Conservation (phyloP, 2,888 invertebrate genomes). For the Trissolcus japonicus region DNA sequence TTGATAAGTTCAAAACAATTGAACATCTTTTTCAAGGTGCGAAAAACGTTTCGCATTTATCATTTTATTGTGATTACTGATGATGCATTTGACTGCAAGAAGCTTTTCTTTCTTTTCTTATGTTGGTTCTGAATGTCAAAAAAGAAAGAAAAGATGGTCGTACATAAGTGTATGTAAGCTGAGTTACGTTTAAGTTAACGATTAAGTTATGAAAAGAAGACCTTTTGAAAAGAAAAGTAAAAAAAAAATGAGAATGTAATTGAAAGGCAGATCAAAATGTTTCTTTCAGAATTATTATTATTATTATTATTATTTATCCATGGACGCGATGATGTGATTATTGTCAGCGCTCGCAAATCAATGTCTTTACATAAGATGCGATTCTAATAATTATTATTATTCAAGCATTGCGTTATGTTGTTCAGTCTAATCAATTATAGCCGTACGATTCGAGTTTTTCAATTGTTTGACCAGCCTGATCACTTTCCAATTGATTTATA, state of each 20-base stretch:
- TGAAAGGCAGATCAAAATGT: constrained; percentile 38
- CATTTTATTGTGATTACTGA: constrained; percentile 41
- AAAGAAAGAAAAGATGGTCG: constrained; percentile 35
- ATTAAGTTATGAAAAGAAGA: constrained; percentile 17
- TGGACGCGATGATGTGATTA: not conserved
- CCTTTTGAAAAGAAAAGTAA: constrained; percentile 17
- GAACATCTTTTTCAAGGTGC: constrained; percentile 25
- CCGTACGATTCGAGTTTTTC: constrained; percentile 16
- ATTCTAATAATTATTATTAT: not conserved
- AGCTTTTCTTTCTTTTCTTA: constrained; percentile 39
- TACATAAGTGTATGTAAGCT: constrained; percentile 25
- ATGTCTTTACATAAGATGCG: constrained; percentile 18
- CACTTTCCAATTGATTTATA: constrained; percentile 3
- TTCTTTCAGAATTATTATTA: constrained; percentile 5
- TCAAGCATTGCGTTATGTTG: constrained; percentile 42
- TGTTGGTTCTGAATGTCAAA: constrained; percentile 18
- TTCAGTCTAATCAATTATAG: constrained; percentile 30
- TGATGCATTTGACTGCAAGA: constrained; percentile 37
- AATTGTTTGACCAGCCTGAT: constrained; percentile 19
- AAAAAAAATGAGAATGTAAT: constrained; percentile 20
- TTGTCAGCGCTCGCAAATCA: constrained; percentile 5
- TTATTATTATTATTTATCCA: not conserved
- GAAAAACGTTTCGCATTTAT: constrained; percentile 29
- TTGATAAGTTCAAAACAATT: constrained; percentile 16
- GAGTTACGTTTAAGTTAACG: constrained; percentile 32